These are phyloP conservation scores for Rhagonycha fulva DNA, from an alignment of 2,888 invertebrate genomes.

Conservation along the genomic window DNA sequence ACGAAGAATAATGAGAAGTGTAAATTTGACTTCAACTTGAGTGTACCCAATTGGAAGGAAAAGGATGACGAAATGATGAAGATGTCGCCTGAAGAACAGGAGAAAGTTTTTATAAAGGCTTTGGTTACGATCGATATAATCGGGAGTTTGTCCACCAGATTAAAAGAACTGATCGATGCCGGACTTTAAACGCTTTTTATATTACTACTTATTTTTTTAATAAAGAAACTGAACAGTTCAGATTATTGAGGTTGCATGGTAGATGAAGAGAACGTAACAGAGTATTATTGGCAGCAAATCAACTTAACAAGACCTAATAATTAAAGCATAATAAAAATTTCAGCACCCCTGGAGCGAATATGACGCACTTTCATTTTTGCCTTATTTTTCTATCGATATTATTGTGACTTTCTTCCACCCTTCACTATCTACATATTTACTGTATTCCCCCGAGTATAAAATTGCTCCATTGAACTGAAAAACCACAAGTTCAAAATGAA, in stretches of 20 bases:
- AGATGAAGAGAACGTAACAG: too few species aligned
- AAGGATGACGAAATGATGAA: conserved; percentile 63
- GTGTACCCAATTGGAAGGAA: conserved; percentile 65
- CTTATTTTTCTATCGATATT: background rate
- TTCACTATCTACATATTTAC: background rate
- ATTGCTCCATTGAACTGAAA: background rate
- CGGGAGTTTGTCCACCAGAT: conserved; percentile 72
- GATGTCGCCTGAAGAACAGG: conserved; percentile 66
- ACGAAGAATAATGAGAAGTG: conserved; percentile 53
- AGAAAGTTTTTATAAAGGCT: conserved; percentile 67
- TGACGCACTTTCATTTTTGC: background rate
- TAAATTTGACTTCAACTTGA: conserved; percentile 43
- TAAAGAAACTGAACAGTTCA: background rate
- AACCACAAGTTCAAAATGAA: background rate
- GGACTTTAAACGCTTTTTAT: background rate
- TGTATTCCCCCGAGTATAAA: background rate
- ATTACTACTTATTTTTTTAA: background rate
- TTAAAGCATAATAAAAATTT: too few species aligned
- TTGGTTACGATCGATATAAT: conserved; percentile 83
- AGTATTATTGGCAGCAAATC: background rate
- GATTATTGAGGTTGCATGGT: too few species aligned
- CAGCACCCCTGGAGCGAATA: too few species aligned
- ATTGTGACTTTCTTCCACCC: background rate
- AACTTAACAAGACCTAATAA: too few species aligned
- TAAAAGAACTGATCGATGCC: conserved; percentile 61